phyloP scores from a whole-genome alignment of 2,113 vertebrate genomes.

The Machaerirhynchus nigripectus region DNA sequence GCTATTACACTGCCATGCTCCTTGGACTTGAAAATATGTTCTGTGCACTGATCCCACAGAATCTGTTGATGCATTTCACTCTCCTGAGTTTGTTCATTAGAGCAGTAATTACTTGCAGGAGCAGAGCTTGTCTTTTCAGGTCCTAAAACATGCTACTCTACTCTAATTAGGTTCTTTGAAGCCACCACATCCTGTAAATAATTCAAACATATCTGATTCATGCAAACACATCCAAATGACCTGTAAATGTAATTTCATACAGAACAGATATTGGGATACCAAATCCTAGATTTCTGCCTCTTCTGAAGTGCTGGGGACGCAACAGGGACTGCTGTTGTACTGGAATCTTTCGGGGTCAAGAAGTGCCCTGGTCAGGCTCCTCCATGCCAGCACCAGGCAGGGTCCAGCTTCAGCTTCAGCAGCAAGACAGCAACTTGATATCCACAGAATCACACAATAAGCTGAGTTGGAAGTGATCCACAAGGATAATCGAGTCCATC shows the following conservation, averaged over 20 bases:
- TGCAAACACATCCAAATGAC: background rate
- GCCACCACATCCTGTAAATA: slow-evolving; percentile 26
- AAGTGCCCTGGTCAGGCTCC: background rate
- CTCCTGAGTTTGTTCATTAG: slow-evolving; percentile 15
- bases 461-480: background rate
- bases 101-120: slow-evolving; percentile 27
- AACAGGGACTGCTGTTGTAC: background rate
- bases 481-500: background rate
- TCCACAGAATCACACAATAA: background rate
- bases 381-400: fast-evolving
- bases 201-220: slow-evolving; percentile 19
- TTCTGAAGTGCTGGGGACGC: background rate
- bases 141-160: background rate
- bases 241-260: background rate
- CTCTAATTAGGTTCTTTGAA: slow-evolving; percentile 46
- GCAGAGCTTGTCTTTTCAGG: slow-evolving; percentile 1
- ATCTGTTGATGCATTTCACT: background rate
- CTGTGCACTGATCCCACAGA: background rate
- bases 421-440: background rate
- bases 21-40: background rate
- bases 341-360: background rate
- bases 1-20: background rate
- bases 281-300: background rate
- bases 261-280: background rate
- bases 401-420: background rate